Evolutionary conservation across 2,797 vertebrate genomes (phyloP).

Genomic region (Peromyscus nudipes): DNA sequence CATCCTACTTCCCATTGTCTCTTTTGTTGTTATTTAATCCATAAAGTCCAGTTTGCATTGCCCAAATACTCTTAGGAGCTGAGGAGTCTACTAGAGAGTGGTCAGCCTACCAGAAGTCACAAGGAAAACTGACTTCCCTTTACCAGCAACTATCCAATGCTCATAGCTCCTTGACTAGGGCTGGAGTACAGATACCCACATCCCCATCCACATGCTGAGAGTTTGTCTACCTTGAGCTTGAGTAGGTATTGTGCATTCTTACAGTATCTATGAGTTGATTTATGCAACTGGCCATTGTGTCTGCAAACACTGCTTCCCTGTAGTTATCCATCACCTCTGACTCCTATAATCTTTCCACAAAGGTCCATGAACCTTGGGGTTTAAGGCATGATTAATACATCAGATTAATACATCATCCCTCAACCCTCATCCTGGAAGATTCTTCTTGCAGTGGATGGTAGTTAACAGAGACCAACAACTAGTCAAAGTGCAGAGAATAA

Average conservation of each 20-base stretch:
- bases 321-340: background rate
- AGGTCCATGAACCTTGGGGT: background rate
- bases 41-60: background rate
- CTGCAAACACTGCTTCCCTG: background rate
- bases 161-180: too few relatives aligned
- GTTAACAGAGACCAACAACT: background rate
- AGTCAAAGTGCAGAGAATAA: background rate
- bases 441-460: background rate
- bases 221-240: background rate
- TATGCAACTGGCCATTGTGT: background rate
- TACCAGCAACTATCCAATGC: background rate
- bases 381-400: background rate
- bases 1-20: background rate
- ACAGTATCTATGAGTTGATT: background rate
- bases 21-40: background rate
- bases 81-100: background rate
- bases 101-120: background rate
- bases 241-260: background rate
- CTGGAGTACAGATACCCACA: background rate
- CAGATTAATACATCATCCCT: background rate
- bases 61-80: background rate
- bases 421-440: too few relatives aligned
- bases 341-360: background rate
- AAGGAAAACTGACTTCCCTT: too few relatives aligned
- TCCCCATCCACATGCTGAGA: too few relatives aligned